A percentile compares a stretch with the other conserved stretches of the same genome.
Evolutionary conservation across 2,113 vertebrate genomes (phyloP).

Genomic region (Erythrocebus patas): DNA sequence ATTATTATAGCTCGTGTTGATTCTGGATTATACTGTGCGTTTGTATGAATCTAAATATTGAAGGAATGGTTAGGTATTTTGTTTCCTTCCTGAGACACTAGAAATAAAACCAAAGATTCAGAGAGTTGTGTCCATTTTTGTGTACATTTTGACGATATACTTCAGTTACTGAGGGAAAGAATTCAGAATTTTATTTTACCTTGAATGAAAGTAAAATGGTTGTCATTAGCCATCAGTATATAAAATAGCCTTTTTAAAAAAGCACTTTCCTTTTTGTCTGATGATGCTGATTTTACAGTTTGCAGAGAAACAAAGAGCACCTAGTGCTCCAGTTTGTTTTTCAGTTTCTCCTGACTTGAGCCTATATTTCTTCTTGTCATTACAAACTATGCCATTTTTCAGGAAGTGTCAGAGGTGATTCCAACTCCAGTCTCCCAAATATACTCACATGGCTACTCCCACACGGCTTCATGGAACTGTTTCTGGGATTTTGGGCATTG

Average conservation of each 20-base stretch:
- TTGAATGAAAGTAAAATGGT: background rate
- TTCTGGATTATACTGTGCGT: background rate
- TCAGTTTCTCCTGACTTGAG: background rate
- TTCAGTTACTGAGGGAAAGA: background rate
- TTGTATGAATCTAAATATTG: background rate
- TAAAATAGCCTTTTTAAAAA: background rate
- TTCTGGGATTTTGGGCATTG: background rate
- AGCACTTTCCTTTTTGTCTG: background rate
- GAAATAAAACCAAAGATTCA: background rate
- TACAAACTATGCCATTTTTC: background rate
- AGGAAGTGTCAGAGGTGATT: background rate
- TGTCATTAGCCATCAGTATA: background rate
- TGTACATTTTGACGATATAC: background rate
- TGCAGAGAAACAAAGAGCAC: background rate
- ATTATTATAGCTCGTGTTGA: background rate
- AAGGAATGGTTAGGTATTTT: background rate
- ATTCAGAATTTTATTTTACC: background rate
- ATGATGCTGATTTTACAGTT: background rate
- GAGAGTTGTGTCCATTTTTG: background rate
- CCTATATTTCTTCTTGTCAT: background rate
- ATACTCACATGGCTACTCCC: background rate
- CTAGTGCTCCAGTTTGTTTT: background rate
- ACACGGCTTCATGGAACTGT: background rate
- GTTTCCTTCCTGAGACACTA: background rate
- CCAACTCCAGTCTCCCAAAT: background rate